These are phyloP conservation scores for Odocoileus hemionus DNA, from an alignment of 2,113 vertebrate species.

Conservation along the genomic window DNA sequence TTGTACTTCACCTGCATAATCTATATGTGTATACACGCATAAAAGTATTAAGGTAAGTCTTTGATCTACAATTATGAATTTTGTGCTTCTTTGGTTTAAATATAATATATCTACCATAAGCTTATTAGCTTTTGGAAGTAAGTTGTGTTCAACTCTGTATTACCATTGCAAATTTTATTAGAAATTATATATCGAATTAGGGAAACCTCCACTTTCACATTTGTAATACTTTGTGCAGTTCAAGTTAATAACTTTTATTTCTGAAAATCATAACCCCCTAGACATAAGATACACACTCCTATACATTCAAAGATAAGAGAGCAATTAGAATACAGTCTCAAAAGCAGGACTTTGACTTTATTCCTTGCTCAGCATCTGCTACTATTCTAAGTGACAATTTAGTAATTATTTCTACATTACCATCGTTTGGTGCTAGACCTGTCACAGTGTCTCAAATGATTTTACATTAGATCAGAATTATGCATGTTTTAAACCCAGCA, in stretches of 20 bases:
- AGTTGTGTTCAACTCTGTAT: not conserved
- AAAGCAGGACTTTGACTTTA: constrained; percentile 5
- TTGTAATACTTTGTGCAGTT: not conserved
- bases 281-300: not conserved
- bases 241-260: not conserved
- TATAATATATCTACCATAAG: not conserved
- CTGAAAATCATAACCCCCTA: not conserved
- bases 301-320: not conserved
- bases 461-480: not conserved
- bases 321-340: not conserved
- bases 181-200: not conserved
- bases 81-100: not conserved
- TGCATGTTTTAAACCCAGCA: not conserved
- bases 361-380: not conserved
- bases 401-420: not conserved
- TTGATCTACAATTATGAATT: not conserved
- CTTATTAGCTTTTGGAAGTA: not conserved
- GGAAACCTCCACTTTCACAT: not conserved
- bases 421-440: not conserved
- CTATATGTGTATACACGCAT: not conserved
- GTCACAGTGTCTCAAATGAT: not conserved
- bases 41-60: not conserved
- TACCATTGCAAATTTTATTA: not conserved
- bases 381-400: not conserved
- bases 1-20: not conserved